Evolutionary conservation across 2,888 invertebrate species (phyloP).

Genomic region (Pristionchus maxplancki): DNA sequence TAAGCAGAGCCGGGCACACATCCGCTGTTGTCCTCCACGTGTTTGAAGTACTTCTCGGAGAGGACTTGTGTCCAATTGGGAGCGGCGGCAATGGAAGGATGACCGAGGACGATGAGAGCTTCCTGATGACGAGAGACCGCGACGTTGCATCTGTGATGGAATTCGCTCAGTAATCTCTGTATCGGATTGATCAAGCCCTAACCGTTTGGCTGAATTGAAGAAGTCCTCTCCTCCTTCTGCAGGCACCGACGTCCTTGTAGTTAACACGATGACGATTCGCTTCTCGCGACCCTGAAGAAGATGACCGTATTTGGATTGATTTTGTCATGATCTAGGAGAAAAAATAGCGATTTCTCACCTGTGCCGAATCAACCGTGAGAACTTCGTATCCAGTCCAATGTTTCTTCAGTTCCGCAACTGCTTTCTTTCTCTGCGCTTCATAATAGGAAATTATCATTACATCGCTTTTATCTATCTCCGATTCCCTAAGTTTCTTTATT

Average conservation of each 20-base stretch:
- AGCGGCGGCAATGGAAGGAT: neutral
- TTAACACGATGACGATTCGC: neutral
- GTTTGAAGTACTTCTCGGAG: neutral
- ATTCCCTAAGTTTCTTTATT: neutral
- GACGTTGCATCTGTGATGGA: neutral
- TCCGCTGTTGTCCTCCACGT: neutral
- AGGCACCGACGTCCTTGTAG: neutral
- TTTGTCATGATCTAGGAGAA: neutral
- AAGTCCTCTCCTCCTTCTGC: neutral
- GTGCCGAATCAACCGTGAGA: neutral
- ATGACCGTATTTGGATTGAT: too few species aligned
- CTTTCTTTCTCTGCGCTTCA: neutral
- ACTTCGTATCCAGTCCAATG: neutral
- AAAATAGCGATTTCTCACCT: neutral
- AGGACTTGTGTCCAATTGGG: neutral
- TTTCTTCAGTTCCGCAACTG: neutral
- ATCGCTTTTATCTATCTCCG: neutral
- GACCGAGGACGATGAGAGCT: neutral
- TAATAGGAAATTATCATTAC: neutral
- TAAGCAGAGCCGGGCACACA: neutral
- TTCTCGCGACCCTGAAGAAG: constrained; percentile 31
- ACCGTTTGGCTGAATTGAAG: neutral
- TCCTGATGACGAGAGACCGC: constrained; percentile 8
- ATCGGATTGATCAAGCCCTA: neutral
- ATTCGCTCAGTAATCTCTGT: too few species aligned